Percentiles rank a stretch among this genome's conserved stretches.
phyloP scores from a whole-genome alignment of 2,113 vertebrate genomes.

The Vulpes ferrilata region DNA sequence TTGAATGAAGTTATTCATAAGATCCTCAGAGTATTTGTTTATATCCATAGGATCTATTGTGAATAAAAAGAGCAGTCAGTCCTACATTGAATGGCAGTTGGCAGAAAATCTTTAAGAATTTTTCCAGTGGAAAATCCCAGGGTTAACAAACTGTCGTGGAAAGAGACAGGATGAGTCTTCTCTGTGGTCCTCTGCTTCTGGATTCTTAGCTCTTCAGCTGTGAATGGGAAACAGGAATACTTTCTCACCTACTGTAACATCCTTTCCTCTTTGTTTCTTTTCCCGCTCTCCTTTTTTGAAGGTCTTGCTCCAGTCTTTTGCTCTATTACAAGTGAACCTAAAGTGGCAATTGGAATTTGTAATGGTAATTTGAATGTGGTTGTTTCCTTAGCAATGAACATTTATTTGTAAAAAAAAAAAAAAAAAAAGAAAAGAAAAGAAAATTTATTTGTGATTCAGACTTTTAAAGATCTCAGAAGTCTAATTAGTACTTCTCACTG shows the following conservation, averaged over 20 bases:
- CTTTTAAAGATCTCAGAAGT: background rate
- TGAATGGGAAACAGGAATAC: background rate
- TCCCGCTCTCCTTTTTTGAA: background rate
- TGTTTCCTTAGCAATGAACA: background rate
- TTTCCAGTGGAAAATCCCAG: background rate
- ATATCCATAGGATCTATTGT: background rate
- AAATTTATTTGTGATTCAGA: conserved; percentile 5
- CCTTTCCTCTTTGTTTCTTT: background rate
- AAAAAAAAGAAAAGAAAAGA: too few species aligned
- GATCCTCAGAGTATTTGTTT: background rate
- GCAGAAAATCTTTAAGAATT: conserved; percentile 1
- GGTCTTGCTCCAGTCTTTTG: background rate
- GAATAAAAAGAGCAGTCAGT: background rate
- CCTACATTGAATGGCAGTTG: background rate
- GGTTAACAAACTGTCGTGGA: background rate
- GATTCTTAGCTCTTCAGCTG: conserved; percentile 11
- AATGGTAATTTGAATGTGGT: background rate
- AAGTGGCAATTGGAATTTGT: background rate
- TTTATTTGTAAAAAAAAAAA: background rate
- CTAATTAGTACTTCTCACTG: background rate
- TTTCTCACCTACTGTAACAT: background rate
- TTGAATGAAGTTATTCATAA: conserved; percentile 7
- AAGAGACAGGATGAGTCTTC: background rate
- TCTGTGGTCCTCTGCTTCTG: background rate
- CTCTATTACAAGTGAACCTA: background rate